A percentile compares a stretch with the other conserved stretches of the same genome.
These are phyloP conservation scores for Graphium colonna DNA, from an alignment of 2,888 invertebrate genomes.

Conservation along the genomic window DNA sequence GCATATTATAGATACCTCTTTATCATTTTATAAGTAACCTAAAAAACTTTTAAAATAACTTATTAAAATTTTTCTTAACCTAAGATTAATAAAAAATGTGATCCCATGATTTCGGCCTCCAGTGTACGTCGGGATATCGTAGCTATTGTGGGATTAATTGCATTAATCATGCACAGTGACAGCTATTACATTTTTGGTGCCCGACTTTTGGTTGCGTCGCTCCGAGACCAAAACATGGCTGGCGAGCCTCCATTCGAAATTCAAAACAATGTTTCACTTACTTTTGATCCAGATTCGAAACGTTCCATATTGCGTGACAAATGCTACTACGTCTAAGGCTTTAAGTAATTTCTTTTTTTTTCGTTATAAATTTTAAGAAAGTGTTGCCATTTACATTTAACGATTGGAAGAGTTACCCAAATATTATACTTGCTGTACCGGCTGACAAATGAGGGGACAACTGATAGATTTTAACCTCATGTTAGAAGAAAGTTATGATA, in stretches of 20 bases:
- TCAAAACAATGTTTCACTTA: conserved; percentile 59
- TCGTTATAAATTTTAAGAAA: too few relatives aligned
- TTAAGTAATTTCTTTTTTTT: too few relatives aligned
- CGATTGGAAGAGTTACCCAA: too few relatives aligned
- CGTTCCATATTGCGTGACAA: too few relatives aligned
- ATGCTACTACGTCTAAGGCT: too few relatives aligned
- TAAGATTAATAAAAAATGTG: too few relatives aligned
- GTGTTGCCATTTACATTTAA: too few relatives aligned
- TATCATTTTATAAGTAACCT: background rate
- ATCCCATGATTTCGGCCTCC: conserved; percentile 36
- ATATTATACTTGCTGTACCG: too few relatives aligned
- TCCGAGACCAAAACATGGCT: conserved; percentile 43
- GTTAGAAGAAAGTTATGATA: too few relatives aligned
- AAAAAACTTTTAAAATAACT: background rate
- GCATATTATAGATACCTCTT: background rate
- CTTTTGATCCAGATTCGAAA: conserved; percentile 27
- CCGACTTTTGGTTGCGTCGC: conserved; percentile 66
- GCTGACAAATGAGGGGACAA: too few relatives aligned
- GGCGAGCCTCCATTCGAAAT: conserved; percentile 51
- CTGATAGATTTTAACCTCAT: too few relatives aligned
- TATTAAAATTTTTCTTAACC: too few relatives aligned
- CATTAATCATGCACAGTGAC: conserved; percentile 76
- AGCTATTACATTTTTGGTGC: conserved; percentile 80
- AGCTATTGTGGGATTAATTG: conserved; percentile 76
- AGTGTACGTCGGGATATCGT: conserved; percentile 56